Evolutionary conservation across 1,140 invertebrate genomes (phyloP).

Genomic region (Aphaenogaster rudis): DNA sequence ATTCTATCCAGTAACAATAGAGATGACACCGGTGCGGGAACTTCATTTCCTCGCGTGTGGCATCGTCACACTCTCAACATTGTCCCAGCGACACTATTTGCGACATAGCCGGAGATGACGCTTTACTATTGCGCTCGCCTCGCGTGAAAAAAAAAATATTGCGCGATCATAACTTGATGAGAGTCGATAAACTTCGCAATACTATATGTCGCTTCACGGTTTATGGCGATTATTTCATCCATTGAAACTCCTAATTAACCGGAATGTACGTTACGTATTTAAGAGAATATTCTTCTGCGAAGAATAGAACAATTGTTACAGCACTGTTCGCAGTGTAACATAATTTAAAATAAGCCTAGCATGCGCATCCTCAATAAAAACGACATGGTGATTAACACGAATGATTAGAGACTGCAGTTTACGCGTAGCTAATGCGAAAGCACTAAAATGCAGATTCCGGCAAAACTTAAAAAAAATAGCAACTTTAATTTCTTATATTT

Average conservation of each 20-base stretch:
- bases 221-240: background rate
- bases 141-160: slow-evolving; percentile 23
- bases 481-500: background rate
- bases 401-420: background rate
- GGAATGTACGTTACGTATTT: background rate
- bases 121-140: slow-evolving; percentile 50
- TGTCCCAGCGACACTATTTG: slow-evolving; percentile 63
- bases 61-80: slow-evolving; percentile 63
- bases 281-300: background rate
- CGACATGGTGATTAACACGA: background rate
- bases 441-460: background rate
- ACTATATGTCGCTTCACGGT: background rate
- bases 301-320: slow-evolving; percentile 18
- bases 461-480: background rate
- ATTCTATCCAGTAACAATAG: slow-evolving; percentile 64
- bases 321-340: background rate
- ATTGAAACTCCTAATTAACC: slow-evolving; percentile 31
- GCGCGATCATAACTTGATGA: slow-evolving; percentile 52
- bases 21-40: slow-evolving; percentile 60
- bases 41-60: background rate
- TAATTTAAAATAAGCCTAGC: background rate
- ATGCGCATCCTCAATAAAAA: slow-evolving; percentile 30
- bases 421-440: background rate
- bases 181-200: slow-evolving; percentile 2
- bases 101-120: slow-evolving; percentile 54